Conservation (phyloP, 2,113 vertebrate species). For the Stictonetta naevosa region DNA sequence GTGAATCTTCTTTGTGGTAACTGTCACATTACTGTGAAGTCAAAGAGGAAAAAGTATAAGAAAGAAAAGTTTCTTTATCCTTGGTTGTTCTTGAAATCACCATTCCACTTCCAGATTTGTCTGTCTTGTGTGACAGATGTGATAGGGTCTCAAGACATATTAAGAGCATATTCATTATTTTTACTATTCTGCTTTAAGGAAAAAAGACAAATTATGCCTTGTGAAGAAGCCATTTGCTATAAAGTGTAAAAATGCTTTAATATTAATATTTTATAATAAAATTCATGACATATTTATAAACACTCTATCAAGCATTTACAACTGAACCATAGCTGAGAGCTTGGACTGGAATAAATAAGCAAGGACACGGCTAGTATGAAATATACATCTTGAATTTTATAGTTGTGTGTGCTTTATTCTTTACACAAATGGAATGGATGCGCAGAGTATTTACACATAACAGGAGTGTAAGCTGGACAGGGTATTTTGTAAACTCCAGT, state of each 20-base stretch:
- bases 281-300: conserved; percentile 76
- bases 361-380: conserved; percentile 81
- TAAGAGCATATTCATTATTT: not conserved
- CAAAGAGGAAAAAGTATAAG: not conserved
- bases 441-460: conserved; percentile 84
- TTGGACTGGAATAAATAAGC: conserved; percentile 77
- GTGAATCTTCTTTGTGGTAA: not conserved
- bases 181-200: conserved; percentile 40
- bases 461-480: conserved; percentile 81
- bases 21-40: not conserved
- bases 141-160: not conserved
- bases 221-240: conserved; percentile 76
- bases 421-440: conserved; percentile 86
- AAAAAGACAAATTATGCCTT: conserved; percentile 78
- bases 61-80: not conserved
- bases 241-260: conserved; percentile 81
- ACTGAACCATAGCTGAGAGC: conserved; percentile 56
- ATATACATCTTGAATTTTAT: conserved; percentile 84
- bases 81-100: not conserved
- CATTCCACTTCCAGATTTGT: not conserved
- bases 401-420: conserved; percentile 86
- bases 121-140: not conserved
- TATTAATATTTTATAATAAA: conserved; percentile 79
- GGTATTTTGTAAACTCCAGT: conserved; percentile 79
- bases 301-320: conserved; percentile 74